A percentile compares a stretch with the other conserved stretches of the same genome.
Conservation (phyloP, 2,888 invertebrate genomes). For the Craniophora ligustri region DNA sequence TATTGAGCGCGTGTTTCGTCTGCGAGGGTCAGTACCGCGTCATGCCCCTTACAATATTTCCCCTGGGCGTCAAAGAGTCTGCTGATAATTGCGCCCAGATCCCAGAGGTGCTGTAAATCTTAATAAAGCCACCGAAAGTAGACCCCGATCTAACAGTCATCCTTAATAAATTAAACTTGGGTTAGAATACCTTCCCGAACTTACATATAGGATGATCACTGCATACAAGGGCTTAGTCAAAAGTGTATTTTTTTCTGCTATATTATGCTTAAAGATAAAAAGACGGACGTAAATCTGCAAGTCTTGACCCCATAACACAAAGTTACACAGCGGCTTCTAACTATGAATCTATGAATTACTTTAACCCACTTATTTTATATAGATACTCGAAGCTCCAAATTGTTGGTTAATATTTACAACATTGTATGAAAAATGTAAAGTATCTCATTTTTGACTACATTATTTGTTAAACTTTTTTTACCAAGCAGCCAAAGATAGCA, state of each 20-base stretch:
- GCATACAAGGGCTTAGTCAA: too few species aligned
- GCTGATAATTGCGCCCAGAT: slow-evolving; percentile 74
- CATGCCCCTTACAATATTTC: slow-evolving; percentile 74
- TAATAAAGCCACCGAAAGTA: slow-evolving; percentile 72
- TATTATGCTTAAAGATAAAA: too few species aligned
- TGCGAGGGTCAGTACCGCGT: slow-evolving; percentile 63
- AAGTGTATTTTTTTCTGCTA: too few species aligned
- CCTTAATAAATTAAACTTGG: slow-evolving; percentile 68
- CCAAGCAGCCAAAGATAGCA: slow-evolving; percentile 16
- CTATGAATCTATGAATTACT: slow-evolving; percentile 53
- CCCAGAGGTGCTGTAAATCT: slow-evolving; percentile 80
- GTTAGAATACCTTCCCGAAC: slow-evolving; percentile 46
- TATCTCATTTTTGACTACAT: slow-evolving; percentile 8
- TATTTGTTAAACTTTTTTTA: slow-evolving; percentile 9
- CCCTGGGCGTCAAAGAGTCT: slow-evolving; percentile 68
- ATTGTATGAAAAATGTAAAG: slow-evolving; percentile 32
- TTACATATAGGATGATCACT: too few species aligned
- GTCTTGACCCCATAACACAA: slow-evolving; percentile 29
- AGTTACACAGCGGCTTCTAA: slow-evolving; percentile 46
- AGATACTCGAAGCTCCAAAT: slow-evolving; percentile 26
- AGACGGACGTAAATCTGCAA: too few species aligned
- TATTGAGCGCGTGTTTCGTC: slow-evolving; percentile 44
- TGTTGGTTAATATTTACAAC: slow-evolving; percentile 13
- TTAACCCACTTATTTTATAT: slow-evolving; percentile 41
- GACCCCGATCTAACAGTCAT: slow-evolving; percentile 61